phyloP scores from a whole-genome alignment of 2,797 vertebrate genomes.

The Nyctalus aviator region DNA sequence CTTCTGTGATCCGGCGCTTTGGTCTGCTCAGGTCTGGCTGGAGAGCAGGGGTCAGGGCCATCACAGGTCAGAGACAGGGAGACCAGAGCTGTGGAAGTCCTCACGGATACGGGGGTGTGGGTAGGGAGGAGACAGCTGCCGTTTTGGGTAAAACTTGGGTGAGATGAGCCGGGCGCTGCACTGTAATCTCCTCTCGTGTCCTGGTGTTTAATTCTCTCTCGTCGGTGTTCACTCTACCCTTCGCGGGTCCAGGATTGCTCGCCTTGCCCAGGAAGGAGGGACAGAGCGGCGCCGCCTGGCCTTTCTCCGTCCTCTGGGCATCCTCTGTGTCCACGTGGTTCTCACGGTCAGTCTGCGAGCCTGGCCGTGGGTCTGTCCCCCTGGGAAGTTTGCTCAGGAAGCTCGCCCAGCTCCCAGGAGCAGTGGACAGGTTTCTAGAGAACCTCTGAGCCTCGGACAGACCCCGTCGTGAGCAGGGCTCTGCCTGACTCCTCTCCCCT shows the following conservation, averaged over 20 bases:
- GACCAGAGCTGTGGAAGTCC: not conserved
- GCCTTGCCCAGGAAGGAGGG: not conserved
- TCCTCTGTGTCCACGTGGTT: not conserved
- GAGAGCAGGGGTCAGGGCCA: not conserved
- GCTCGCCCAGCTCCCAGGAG: not conserved
- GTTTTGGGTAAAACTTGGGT: not conserved
- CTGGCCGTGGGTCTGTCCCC: not conserved
- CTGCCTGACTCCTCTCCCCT: not conserved
- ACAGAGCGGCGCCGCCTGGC: conserved; percentile 19
- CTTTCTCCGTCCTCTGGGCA: conserved; percentile 43
- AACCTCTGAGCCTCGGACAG: not conserved
- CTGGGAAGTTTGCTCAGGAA: not conserved
- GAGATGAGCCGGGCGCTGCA: not conserved
- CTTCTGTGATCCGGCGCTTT: not conserved
- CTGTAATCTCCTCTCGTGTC: not conserved
- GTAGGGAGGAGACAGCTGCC: not conserved
- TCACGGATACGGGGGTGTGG: not conserved
- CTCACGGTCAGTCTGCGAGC: not conserved
- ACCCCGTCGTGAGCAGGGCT: not conserved
- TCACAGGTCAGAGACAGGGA: not conserved
- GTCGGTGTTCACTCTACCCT: not conserved
- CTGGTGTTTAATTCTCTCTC: not conserved
- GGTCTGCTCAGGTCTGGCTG: not conserved
- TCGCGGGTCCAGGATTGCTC: too few relatives aligned
- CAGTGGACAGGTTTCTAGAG: not conserved